These are phyloP conservation scores for Malthinus flaveolus DNA, from an alignment of 2,888 invertebrate genomes.

Conservation along the genomic window DNA sequence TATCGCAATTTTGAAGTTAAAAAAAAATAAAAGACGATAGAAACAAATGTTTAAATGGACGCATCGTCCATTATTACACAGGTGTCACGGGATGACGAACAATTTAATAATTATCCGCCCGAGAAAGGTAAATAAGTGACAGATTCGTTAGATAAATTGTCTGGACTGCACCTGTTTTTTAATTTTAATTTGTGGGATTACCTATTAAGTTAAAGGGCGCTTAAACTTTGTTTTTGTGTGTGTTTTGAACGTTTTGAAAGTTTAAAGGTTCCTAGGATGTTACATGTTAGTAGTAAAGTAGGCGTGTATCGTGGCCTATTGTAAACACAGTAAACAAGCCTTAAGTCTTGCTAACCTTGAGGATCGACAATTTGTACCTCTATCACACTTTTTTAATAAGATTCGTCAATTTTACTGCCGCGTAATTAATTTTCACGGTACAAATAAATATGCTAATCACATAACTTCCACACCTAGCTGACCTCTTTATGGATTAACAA, in stretches of 20 bases:
- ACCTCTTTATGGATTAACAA: conserved; percentile 45
- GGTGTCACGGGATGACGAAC: conserved; percentile 97
- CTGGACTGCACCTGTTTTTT: conserved; percentile 33
- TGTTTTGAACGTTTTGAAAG: too few relatives aligned
- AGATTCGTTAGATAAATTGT: conserved; percentile 34
- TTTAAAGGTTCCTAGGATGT: too few relatives aligned
- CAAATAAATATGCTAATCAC: conserved; percentile 40
- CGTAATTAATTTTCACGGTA: conserved; percentile 16
- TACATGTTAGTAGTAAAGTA: conserved; percentile 38
- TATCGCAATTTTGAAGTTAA: conserved; percentile 28
- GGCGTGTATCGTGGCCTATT: conserved; percentile 45
- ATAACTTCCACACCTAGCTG: conserved; percentile 45
- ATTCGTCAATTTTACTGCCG: background rate
- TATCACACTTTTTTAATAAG: background rate
- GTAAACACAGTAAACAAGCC: conserved; percentile 45
- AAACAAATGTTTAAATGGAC: conserved; percentile 86
- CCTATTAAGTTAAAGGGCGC: background rate
- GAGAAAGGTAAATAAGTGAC: conserved; percentile 80
- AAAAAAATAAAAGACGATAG: conserved; percentile 39
- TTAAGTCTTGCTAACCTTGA: conserved; percentile 48
- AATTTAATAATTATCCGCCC: conserved; percentile 87
- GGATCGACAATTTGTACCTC: conserved; percentile 10
- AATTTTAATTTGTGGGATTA: background rate
- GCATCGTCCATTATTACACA: conserved; percentile 98
- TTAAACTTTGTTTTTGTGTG: too few relatives aligned